Evolutionary conservation across 2,113 vertebrate genomes (phyloP), one percentile per base, ranked within the genome.

Genomic region (Lates calcarifer): DNA sequence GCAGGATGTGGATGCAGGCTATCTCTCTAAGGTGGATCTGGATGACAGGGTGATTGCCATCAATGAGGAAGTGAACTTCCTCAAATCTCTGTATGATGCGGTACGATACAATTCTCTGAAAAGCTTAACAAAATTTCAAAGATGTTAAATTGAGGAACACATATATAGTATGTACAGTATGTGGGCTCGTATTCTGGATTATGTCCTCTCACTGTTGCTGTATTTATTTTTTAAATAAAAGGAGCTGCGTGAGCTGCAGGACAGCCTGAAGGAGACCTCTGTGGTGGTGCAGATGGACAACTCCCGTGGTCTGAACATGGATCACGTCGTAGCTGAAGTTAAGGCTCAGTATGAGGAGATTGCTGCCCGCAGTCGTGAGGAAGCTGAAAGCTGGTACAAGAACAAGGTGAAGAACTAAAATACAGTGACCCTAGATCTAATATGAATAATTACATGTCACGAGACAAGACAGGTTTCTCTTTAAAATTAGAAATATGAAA

Each of bases 251-350:
- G 96, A 97, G 87, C 74, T 97, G 67, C 93, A 96, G 85, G 60
- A 85, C 1, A 94, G 93, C 81, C 74, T 96, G 86, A 95, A 94
- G 0, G 91, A 95, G 58, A 97, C 95, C 2, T 95, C 93, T 0
- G 95, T 97, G 24, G 66, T 97, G 17, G 93, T 98, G 37, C 93
- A 96, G 89, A 97, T 98, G 95, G 96, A 97, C 91, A 97, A 97
- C 91, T 95, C 92, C 77, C 93, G 95, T 14, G 79, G n/a, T 29
- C 94, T 98, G 35, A 90, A 98, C 88, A 91, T 97, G 93, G 91
- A 96, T 1, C 79, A 95, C 37, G 83, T 96, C 55, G 91, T 98
- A 0, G 51, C 90, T 0, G 95, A 96, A 1, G 95, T 97, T 13
- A 97, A 95, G 70, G 91, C 94, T 0, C 96, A 97, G 81, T 96